Conservation (phyloP, 2,888 invertebrate species). For the Napeogenes sylphis region DNA sequence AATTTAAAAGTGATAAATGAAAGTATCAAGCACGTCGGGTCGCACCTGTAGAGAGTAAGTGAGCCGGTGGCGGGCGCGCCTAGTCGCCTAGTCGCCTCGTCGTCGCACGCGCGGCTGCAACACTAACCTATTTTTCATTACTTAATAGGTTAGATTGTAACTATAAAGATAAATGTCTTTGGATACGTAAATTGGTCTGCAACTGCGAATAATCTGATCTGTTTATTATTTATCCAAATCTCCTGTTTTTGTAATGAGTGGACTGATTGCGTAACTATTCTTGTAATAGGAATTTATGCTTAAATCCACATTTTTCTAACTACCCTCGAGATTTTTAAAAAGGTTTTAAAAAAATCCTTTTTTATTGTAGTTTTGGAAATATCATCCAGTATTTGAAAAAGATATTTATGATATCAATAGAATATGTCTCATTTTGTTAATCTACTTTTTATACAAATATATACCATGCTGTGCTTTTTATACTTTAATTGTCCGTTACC, state of each 20-base stretch:
- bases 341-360: too few species aligned
- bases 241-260: not conserved
- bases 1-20: conserved; percentile 6
- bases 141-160: conserved; percentile 43
- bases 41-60: conserved; percentile 40
- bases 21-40: conserved; percentile 35
- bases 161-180: conserved; percentile 32
- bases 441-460: too few species aligned
- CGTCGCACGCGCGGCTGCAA: conserved; percentile 49
- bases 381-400: too few species aligned
- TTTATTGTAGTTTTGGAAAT: too few species aligned
- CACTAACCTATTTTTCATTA: conserved; percentile 46
- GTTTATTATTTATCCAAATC: conserved; percentile 7
- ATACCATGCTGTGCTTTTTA: too few species aligned
- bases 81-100: conserved; percentile 38
- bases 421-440: too few species aligned
- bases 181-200: conserved; percentile 14
- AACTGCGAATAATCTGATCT: conserved; percentile 9
- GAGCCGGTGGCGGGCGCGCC: conserved; percentile 47
- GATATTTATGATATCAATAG: too few species aligned
- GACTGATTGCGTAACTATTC: too few species aligned
- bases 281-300: too few species aligned
- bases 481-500: too few species aligned
- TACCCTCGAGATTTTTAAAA: too few species aligned
- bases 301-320: too few species aligned